phyloP scores from a whole-genome alignment of 1,140 invertebrate genomes.

The Augochlora pura region DNA sequence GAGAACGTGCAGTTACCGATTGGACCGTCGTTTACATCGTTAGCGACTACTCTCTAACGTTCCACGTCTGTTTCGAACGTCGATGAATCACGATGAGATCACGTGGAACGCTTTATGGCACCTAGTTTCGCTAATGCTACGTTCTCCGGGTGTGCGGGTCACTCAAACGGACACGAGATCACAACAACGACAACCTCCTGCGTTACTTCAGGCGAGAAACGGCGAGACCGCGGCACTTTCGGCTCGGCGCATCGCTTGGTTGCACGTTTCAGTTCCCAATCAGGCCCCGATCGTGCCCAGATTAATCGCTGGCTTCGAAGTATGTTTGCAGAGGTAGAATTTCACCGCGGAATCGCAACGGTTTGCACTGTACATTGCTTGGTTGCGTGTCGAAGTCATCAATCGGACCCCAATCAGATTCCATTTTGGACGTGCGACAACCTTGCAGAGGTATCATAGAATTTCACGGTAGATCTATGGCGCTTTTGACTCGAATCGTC shows the following conservation, averaged over 20 bases:
- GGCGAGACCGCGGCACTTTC: background rate
- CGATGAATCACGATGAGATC: slow-evolving; percentile 3
- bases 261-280: background rate
- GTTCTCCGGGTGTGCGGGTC: slow-evolving; percentile 15
- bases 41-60: background rate
- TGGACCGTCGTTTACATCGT: background rate
- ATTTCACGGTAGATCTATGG: no score
- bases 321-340: background rate
- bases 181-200: slow-evolving; percentile 38
- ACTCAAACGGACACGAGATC: slow-evolving; percentile 15
- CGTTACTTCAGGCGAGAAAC: background rate
- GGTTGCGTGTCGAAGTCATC: no score
- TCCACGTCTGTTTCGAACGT: background rate
- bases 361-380: no score
- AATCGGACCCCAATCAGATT: no score
- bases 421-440: no score
- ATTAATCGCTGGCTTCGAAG: no score
- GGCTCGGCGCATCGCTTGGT: background rate
- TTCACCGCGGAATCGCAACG: background rate
- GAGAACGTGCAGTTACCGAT: slow-evolving; percentile 3
- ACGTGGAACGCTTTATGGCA: slow-evolving; percentile 15
- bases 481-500: no score
- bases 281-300: no score
- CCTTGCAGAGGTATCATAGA: no score
- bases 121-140: slow-evolving; percentile 14